Evolutionary conservation across 1,140 invertebrate genomes (phyloP).

Genomic region (Gonatopus flavifemur): DNA sequence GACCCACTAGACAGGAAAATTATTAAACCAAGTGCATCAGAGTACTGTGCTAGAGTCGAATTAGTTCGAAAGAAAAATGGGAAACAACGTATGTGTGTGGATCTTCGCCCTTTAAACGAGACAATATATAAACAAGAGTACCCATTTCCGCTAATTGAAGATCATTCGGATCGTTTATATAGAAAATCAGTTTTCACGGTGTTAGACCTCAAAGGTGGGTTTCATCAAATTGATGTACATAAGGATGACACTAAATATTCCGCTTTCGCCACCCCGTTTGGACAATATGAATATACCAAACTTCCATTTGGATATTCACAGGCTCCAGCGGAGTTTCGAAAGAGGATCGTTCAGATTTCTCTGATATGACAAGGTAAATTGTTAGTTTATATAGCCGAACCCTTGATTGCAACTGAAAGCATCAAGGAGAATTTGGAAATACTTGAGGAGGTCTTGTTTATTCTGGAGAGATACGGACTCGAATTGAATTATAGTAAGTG

Average conservation of each 20-base stretch:
- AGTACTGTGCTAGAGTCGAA: not conserved
- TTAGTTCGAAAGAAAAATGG: not conserved
- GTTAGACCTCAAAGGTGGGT: too few species aligned
- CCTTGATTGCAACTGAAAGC: not conserved
- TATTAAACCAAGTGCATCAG: slow-evolving; percentile 3
- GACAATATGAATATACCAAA: too few species aligned
- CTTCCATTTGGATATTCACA: not conserved
- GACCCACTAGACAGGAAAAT: not conserved
- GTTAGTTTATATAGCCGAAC: too few species aligned
- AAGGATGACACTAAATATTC: too few species aligned
- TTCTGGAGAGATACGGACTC: not conserved
- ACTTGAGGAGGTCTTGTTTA: not conserved
- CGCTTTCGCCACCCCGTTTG: too few species aligned
- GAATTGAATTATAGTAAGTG: not conserved
- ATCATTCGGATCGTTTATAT: not conserved
- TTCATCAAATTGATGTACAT: slow-evolving; percentile 5
- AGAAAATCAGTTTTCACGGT: too few species aligned
- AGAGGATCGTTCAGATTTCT: not conserved
- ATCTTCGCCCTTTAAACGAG: too few species aligned
- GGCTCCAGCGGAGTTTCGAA: not conserved
- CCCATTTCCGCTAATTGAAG: not conserved
- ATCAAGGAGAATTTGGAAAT: not conserved
- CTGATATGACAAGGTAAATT: too few species aligned
- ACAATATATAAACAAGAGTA: not conserved
- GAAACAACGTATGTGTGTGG: not conserved